phyloP scores from a whole-genome alignment of 1,140 invertebrate species.

The Melanaphis sacchari region DNA sequence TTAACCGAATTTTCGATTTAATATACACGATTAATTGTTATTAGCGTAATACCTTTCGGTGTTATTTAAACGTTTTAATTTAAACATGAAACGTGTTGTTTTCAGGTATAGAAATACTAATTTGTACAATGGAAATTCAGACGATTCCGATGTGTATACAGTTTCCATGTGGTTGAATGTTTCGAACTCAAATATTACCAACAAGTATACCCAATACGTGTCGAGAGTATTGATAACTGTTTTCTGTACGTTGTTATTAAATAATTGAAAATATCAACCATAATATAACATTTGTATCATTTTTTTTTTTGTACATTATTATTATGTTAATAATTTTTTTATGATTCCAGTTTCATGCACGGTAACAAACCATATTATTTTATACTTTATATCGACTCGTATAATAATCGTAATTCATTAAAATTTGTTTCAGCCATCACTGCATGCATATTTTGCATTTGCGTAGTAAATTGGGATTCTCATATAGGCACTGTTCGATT shows the following conservation, averaged over 20 bases:
- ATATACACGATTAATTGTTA: not conserved
- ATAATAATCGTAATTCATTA: not conserved
- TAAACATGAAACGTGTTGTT: not conserved
- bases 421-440: not conserved
- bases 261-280: not conserved
- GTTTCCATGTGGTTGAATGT: not conserved
- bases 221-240: slow-evolving; percentile 2
- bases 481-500: not conserved
- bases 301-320: not conserved
- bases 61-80: not conserved
- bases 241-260: not conserved
- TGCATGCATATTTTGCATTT: not conserved
- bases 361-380: not conserved
- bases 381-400: not conserved
- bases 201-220: not conserved
- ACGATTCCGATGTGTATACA: not conserved
- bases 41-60: not conserved
- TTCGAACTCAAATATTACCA: not conserved
- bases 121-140: not conserved
- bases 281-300: not conserved
- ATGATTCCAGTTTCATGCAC: not conserved
- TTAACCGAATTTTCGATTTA: not conserved
- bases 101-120: slow-evolving; percentile 10
- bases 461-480: not conserved
- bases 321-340: not conserved